These are phyloP conservation scores for Pachyuromys duprasi DNA, from an alignment of 2,797 vertebrate species.

Conservation along the genomic window DNA sequence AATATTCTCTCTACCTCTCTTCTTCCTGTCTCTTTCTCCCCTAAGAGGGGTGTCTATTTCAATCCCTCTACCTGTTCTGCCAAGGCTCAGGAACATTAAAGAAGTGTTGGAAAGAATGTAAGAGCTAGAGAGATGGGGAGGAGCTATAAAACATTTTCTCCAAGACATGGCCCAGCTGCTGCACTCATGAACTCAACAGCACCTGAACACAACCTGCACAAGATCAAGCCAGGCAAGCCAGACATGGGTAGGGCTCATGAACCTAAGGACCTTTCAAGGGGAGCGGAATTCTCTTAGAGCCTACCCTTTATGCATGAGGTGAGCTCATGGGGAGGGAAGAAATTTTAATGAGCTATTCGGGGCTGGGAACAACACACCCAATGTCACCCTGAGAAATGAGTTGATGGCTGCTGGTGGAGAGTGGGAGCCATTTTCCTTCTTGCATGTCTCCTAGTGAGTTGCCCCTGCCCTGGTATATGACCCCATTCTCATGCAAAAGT, in stretches of 20 bases:
- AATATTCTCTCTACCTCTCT: too few relatives aligned
- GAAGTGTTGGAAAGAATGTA: too few relatives aligned
- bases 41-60: not conserved
- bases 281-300: too few relatives aligned
- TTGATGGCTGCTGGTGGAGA: not conserved
- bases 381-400: not conserved
- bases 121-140: not conserved
- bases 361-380: not conserved
- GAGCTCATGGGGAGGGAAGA: not conserved
- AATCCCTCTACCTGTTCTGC: not conserved
- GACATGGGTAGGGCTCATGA: not conserved
- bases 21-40: too few relatives aligned
- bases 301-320: not conserved
- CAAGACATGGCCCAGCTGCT: not conserved
- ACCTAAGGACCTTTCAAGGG: not conserved
- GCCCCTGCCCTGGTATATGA: not conserved
- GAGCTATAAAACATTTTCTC: too few relatives aligned
- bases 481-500: not conserved
- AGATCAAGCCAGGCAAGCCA: not conserved
- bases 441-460: not conserved
- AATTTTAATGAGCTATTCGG: not conserved
- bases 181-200: not conserved
- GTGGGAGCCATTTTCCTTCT: not conserved
- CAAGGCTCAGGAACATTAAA: not conserved
- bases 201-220: not conserved